phyloP scores from a whole-genome alignment of 2,113 vertebrate species.

The Nannospalax galili region DNA sequence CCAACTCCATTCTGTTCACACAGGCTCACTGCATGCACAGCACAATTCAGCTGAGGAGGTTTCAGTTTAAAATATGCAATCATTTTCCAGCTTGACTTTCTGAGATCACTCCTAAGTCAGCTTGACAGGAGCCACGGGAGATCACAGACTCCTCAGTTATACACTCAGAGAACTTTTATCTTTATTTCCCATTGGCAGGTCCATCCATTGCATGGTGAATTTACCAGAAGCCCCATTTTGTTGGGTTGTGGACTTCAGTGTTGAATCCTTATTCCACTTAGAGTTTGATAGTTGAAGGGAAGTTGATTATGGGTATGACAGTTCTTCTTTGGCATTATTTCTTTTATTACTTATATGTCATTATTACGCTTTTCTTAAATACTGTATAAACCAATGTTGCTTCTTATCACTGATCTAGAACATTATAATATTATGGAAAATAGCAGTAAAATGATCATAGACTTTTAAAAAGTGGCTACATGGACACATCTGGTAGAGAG shows the following conservation, averaged over 20 bases:
- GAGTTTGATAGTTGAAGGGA: background rate
- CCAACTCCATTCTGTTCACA: slow-evolving; percentile 29
- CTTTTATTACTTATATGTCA: background rate
- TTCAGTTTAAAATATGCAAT: slow-evolving; percentile 66
- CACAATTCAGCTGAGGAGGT: slow-evolving; percentile 46
- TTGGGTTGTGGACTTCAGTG: accelerated
- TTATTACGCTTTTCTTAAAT: background rate
- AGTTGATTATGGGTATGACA: background rate
- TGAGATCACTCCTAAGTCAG: slow-evolving; percentile 11
- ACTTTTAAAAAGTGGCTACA: background rate
- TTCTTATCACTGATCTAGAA: background rate
- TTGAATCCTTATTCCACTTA: background rate
- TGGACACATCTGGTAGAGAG: background rate
- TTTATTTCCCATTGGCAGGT: background rate
- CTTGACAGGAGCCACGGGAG: background rate
- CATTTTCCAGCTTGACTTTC: background rate
- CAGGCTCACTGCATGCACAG: background rate
- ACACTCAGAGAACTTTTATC: background rate
- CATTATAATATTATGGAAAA: background rate
- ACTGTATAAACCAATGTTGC: background rate
- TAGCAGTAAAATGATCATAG: background rate
- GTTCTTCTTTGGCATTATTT: background rate
- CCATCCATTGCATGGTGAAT: background rate
- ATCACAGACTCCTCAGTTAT: background rate
- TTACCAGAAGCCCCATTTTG: accelerated